Percentiles rank a stretch among this genome's conserved stretches.
Evolutionary conservation across 2,113 vertebrate species (phyloP).

Genomic region (Mobula birostris): DNA sequence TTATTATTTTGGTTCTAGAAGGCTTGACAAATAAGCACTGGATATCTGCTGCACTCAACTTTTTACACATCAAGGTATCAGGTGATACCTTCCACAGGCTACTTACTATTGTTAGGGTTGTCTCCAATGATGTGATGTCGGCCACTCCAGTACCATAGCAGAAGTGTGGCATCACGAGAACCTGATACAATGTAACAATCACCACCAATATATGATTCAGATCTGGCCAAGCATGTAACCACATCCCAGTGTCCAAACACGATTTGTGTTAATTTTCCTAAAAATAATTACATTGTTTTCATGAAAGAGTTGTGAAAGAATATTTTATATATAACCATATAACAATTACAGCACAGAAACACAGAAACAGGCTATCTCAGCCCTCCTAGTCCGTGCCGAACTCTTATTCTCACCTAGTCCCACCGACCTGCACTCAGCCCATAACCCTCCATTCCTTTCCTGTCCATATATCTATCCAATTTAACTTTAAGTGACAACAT

Average conservation of each 20-base stretch:
- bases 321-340: neutral
- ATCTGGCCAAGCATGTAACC: slow-evolving; percentile 90
- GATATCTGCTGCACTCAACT: neutral
- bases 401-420: no score
- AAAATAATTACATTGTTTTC: slow-evolving; percentile 40
- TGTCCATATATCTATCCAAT: no score
- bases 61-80: neutral
- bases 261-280: slow-evolving; percentile 95
- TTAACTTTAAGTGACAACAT: no score
- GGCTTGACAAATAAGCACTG: neutral
- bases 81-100: neutral
- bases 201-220: slow-evolving; percentile 93
- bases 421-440: no score
- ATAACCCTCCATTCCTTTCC: no score
- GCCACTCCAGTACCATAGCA: slow-evolving; percentile 98
- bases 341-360: no score
- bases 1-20: neutral
- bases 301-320: neutral
- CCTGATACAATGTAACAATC: slow-evolving; percentile 97
- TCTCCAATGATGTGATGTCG: slow-evolving; percentile 95
- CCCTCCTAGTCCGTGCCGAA: no score
- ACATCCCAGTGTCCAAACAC: slow-evolving; percentile 98
- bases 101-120: slow-evolving; percentile 95
- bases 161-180: slow-evolving; percentile 85
- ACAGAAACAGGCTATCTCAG: no score